phyloP scores from a whole-genome alignment of 2,888 invertebrate genomes.

The Chelonus formosanus region DNA sequence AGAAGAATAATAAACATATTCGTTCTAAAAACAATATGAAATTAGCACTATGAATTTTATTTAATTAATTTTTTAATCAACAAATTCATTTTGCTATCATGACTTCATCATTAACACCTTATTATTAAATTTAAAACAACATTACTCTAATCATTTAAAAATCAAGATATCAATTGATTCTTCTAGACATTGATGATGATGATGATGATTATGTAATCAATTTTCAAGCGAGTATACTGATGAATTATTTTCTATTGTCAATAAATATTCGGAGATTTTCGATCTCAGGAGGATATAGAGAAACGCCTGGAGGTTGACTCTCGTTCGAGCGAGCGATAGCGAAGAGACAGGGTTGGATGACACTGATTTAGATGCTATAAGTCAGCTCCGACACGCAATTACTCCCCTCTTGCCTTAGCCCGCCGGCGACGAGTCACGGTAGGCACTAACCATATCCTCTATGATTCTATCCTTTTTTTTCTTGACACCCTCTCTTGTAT shows the following conservation, averaged over 20 bases:
- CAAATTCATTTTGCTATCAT: too few relatives aligned
- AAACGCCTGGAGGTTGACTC: conserved; percentile 8
- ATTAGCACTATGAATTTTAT: too few relatives aligned
- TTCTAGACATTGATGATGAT: too few relatives aligned
- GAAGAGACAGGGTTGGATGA: conserved; percentile 45
- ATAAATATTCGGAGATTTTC: conserved; percentile 25
- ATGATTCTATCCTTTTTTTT: neutral
- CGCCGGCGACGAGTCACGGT: conserved; percentile 27
- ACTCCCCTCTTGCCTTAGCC: conserved; percentile 43
- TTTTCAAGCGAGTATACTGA: neutral
- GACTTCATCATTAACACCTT: too few relatives aligned
- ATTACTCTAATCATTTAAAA: too few relatives aligned
- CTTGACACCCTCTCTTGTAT: conserved; percentile 11
- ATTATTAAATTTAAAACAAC: too few relatives aligned
- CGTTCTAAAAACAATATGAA: too few relatives aligned
- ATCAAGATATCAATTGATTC: too few relatives aligned
- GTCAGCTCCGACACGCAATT: conserved; percentile 62
- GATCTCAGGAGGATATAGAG: conserved; percentile 7
- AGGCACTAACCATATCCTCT: conserved; percentile 10
- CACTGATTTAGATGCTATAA: conserved; percentile 63
- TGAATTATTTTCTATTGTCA: conserved; percentile 15
- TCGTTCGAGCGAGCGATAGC: conserved; percentile 26
- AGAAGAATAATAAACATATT: too few relatives aligned
- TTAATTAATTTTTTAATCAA: too few relatives aligned
- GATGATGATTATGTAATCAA: too few relatives aligned